Evolutionary conservation across 2,888 invertebrate species (phyloP).

Genomic region (Caenorhabditis angaria): DNA sequence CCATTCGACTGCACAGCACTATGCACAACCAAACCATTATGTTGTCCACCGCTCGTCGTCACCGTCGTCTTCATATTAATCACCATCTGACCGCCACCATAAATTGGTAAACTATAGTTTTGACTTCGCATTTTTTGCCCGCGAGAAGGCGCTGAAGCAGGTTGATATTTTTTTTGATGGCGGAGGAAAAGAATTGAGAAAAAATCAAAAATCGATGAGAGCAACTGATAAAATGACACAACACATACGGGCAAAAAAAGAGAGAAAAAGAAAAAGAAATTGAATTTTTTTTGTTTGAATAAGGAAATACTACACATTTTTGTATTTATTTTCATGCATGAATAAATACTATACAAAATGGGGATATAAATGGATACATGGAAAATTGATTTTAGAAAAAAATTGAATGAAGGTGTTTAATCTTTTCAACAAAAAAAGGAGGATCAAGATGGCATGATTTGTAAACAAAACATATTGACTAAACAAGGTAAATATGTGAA

Average conservation of each 20-base stretch:
- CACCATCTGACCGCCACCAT: conserved; percentile 41
- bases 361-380: no score
- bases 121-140: background rate
- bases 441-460: background rate
- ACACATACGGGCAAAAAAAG: conserved; percentile 1
- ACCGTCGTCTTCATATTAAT: conserved; percentile 57
- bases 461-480: background rate
- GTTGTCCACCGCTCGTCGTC: conserved; percentile 51
- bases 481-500: no score
- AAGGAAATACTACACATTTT: conserved; percentile 1
- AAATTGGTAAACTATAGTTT: background rate
- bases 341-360: background rate
- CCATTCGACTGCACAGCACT: conserved; percentile 42
- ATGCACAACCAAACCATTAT: conserved; percentile 53
- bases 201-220: background rate
- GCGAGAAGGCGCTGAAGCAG: background rate
- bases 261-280: background rate
- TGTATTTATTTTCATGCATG: background rate
- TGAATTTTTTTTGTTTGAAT: no score
- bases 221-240: background rate
- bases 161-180: no score
- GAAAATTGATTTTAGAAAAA: no score
- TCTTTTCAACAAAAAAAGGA: background rate
- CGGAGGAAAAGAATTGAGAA: background rate
- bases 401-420: no score